Percentiles rank a stretch among this genome's conserved stretches.
These are phyloP conservation scores for Nicator chloris DNA, from an alignment of 2,113 vertebrate genomes.

Conservation along the genomic window DNA sequence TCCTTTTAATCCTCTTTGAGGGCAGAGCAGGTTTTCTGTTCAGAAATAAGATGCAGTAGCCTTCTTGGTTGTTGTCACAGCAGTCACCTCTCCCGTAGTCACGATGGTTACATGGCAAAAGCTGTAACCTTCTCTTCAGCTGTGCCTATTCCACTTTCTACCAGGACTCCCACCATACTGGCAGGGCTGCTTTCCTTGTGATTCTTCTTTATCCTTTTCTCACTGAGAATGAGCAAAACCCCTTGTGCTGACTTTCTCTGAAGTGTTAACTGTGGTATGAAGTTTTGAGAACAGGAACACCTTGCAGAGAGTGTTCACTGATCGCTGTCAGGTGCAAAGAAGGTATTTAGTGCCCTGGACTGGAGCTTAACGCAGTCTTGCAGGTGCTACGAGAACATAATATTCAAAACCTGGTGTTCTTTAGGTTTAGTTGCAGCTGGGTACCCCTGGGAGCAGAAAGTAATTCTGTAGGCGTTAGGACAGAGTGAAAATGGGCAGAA, in stretches of 20 bases:
- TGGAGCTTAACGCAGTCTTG: not conserved
- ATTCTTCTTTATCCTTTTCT: not conserved
- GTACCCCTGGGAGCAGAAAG: not conserved
- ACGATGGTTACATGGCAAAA: not conserved
- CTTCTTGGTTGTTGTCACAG: not conserved
- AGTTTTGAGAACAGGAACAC: not conserved
- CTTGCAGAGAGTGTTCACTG: fast-evolving
- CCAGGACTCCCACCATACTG: not conserved
- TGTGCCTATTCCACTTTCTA: not conserved
- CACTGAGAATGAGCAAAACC: not conserved
- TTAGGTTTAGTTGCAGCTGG: not conserved
- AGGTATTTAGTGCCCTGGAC: fast-evolving
- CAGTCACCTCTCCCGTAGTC: not conserved
- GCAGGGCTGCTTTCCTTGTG: not conserved
- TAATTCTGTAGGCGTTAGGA: not conserved
- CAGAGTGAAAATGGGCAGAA: not conserved
- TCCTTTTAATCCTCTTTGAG: not conserved
- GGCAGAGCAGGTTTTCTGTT: not conserved
- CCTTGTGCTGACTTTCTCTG: fast-evolving
- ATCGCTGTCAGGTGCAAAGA: not conserved
- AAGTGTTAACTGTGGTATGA: not conserved
- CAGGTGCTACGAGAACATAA: not conserved
- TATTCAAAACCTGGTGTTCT: not conserved
- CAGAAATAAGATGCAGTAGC: not conserved
- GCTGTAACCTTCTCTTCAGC: not conserved